Percentiles rank a stretch among this genome's conserved stretches.
Conservation (phyloP, 1,140 invertebrate genomes). For the Bombus cullumanus region DNA sequence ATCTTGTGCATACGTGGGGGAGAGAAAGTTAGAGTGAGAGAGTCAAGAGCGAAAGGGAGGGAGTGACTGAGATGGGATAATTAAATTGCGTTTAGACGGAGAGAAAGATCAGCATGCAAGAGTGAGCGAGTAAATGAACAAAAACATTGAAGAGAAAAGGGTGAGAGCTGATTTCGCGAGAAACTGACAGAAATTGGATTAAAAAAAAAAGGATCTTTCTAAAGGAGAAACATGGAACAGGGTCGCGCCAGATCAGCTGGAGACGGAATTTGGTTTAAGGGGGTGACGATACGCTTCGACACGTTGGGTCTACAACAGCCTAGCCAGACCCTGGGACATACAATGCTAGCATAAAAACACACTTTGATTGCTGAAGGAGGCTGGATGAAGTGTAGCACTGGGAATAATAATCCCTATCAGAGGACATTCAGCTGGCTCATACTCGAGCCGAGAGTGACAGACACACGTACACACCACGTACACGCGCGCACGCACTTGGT, state of each 20-base stretch:
- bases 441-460: conserved; percentile 15
- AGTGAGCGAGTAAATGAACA: neutral
- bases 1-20: conserved; percentile 50
- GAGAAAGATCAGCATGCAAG: conserved; percentile 26
- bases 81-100: neutral
- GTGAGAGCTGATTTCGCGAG: neutral
- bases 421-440: conserved; percentile 25
- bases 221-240: conserved; percentile 36
- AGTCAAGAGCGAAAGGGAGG: neutral
- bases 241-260: neutral
- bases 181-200: neutral
- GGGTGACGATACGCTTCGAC: conserved; percentile 28
- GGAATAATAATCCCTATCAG: neutral
- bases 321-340: conserved; percentile 24
- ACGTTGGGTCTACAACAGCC: neutral
- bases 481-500: neutral
- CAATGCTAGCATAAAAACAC: conserved; percentile 59
- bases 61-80: neutral
- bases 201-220: conserved; percentile 26
- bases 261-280: conserved; percentile 8
- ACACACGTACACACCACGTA: conserved; percentile 44
- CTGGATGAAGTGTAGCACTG: neutral
- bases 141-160: neutral
- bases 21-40: conserved; percentile 21
- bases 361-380: conserved; percentile 41